These are phyloP conservation scores for Blastobasis lacticolella DNA, from an alignment of 2,888 invertebrate species.

Conservation along the genomic window DNA sequence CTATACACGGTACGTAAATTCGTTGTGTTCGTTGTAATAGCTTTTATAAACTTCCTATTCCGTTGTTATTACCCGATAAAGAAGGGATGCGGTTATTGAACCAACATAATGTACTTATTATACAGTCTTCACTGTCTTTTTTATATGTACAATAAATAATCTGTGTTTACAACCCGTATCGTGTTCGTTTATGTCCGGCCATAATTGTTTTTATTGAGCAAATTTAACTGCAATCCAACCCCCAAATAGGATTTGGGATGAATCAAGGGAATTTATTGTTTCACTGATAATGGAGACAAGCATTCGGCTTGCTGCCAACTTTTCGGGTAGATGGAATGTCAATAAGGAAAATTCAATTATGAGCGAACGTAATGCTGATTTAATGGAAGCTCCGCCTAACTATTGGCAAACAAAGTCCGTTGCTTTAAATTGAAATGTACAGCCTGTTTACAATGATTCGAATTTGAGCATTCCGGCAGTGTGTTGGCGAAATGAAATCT, in stretches of 20 bases:
- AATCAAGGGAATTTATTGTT: constrained; percentile 6
- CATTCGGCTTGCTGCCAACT: constrained; percentile 3
- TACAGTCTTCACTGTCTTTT: constrained; percentile 35
- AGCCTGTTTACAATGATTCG: no score
- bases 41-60: constrained; percentile 44
- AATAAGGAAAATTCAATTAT: neutral
- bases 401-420: no score
- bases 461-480: no score
- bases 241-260: constrained; percentile 7
- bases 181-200: constrained; percentile 35
- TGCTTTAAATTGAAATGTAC: no score
- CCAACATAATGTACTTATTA: constrained; percentile 49
- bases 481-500: no score
- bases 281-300: constrained; percentile 4
- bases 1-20: no score
- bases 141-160: constrained; percentile 30
- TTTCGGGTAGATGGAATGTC: neutral
- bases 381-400: no score
- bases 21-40: constrained; percentile 31
- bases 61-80: constrained; percentile 42
- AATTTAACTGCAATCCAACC: constrained; percentile 32
- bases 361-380: no score
- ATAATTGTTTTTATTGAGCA: constrained; percentile 46
- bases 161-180: constrained; percentile 39
- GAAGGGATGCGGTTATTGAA: constrained; percentile 41